A percentile compares a stretch with the other conserved stretches of the same genome.
Evolutionary conservation across 2,888 invertebrate genomes (phyloP).

Genomic region (Drosophila nigricruria): DNA sequence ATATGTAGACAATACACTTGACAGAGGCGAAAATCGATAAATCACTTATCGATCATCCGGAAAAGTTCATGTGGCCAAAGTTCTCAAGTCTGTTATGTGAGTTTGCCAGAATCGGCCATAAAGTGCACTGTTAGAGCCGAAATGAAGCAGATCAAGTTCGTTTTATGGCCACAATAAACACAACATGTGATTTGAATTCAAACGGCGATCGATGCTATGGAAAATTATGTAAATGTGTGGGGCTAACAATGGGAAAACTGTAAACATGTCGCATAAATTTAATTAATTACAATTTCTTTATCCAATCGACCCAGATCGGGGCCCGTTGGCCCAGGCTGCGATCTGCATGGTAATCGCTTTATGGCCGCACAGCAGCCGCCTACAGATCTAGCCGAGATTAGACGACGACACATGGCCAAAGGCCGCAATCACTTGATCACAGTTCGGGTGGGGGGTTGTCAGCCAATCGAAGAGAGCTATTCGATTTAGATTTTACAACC

Average conservation of each 20-base stretch:
- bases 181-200: constrained; percentile 71
- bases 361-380: constrained; percentile 76
- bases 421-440: constrained; percentile 72
- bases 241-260: constrained; percentile 72
- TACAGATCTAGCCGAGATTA: constrained; percentile 71
- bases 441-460: constrained; percentile 56
- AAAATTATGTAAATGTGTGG: constrained; percentile 72
- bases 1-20: background rate
- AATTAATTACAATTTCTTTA: constrained; percentile 81
- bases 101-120: constrained; percentile 29
- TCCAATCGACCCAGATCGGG: constrained; percentile 72
- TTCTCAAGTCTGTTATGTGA: background rate
- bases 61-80: background rate
- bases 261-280: constrained; percentile 80
- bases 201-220: constrained; percentile 32
- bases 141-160: constrained; percentile 54
- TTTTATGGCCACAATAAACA: constrained; percentile 57
- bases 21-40: constrained; percentile 20
- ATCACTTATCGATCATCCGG: constrained; percentile 23
- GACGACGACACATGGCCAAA: constrained; percentile 43
- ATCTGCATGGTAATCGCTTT: constrained; percentile 63
- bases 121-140: constrained; percentile 52
- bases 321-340: background rate
- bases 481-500: constrained; percentile 55
- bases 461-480: constrained; percentile 58